Evolutionary conservation across 2,113 vertebrate species (phyloP), one percentile per base, ranked within the genome.

Genomic region (Hyaena hyaena): DNA sequence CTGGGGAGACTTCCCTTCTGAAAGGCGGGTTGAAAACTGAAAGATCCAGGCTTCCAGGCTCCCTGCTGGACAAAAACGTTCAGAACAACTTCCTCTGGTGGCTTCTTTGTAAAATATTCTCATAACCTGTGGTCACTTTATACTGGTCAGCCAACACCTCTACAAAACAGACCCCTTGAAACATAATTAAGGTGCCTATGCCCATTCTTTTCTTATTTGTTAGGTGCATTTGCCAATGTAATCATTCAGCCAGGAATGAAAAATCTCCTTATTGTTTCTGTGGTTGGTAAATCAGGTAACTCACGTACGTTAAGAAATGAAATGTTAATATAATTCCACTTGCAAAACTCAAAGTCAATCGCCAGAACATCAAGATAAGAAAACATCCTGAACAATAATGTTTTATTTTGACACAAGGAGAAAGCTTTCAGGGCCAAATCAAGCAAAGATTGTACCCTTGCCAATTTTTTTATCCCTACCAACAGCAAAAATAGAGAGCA

Each of bases 351-450:
- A 96, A 58, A 96, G 95, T 87, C 93, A 66, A 2, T 45, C 94
- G 92, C 93, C 39, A 81, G 43, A 71, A 93, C 66, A 19, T 84
- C 43, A 74, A 93, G 45, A 53, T 84, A 90, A 97, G 94, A 87
- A 84, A 95, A 45, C 10, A 2, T 26, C 66, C 48, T 77, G 65
- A 85, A 95, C 26, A 96, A 95, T 50, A 28, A 43, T 79, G 81
- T 96, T 84, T 93, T n/a, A 68, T 96, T 96, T 79, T 95, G 90
- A 92, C 95, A 97, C 96, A 95, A 74, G 74, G 26, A 71, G 97
- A 93, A 80, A 96, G 81, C 58, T 89, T 50, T 15, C 89, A 12
- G 21, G 33, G 84, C 88, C 94, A 96, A 94, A 68, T 55, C 66
- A 82, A 95, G 50, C 61, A 84, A 53, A 17, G 10, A 45, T 91